These are phyloP conservation scores for Macrophya alboannulata DNA, from an alignment of 2,888 invertebrate genomes.

Conservation along the genomic window DNA sequence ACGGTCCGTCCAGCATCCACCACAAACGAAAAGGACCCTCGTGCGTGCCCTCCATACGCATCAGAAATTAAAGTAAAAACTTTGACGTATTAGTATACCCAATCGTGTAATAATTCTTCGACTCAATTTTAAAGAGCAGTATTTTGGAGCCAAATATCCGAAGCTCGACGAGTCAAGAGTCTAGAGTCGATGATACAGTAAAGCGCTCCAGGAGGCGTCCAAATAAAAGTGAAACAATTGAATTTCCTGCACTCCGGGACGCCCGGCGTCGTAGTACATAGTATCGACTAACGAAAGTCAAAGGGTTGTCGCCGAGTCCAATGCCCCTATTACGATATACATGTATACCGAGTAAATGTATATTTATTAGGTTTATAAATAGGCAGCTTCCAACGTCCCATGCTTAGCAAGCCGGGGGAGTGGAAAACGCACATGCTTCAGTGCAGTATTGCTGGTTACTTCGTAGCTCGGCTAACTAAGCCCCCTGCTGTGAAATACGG, in stretches of 20 bases:
- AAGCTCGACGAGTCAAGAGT: neutral
- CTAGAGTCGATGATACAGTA: slow-evolving; percentile 17
- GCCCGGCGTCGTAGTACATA: slow-evolving; percentile 5
- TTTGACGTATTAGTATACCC: neutral
- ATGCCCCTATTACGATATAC: slow-evolving; percentile 53
- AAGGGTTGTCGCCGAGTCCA: slow-evolving; percentile 54
- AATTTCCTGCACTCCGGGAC: slow-evolving; percentile 41
- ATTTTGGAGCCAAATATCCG: neutral
- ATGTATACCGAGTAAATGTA: slow-evolving; percentile 60
- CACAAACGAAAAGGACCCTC: neutral
- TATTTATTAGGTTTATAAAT: slow-evolving; percentile 74
- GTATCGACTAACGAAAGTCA: slow-evolving; percentile 51
- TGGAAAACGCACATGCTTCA: slow-evolving; percentile 52
- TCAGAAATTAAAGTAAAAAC: neutral
- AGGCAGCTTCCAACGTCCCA: slow-evolving; percentile 71
- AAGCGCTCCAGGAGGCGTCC: slow-evolving; percentile 16
- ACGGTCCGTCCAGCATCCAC: neutral
- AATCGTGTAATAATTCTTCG: neutral
- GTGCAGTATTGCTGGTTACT: slow-evolving; percentile 9
- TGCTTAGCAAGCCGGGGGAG: slow-evolving; percentile 71
- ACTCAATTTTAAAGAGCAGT: too few relatives aligned
- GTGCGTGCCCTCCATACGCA: neutral
- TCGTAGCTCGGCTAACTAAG: neutral
- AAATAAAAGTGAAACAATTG: slow-evolving; percentile 46
- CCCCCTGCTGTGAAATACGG: slow-evolving; percentile 49